Base-by-base conservation (phyloP, 2,113 vertebrate genomes). In the Ginglymostoma cirratum region DNA sequence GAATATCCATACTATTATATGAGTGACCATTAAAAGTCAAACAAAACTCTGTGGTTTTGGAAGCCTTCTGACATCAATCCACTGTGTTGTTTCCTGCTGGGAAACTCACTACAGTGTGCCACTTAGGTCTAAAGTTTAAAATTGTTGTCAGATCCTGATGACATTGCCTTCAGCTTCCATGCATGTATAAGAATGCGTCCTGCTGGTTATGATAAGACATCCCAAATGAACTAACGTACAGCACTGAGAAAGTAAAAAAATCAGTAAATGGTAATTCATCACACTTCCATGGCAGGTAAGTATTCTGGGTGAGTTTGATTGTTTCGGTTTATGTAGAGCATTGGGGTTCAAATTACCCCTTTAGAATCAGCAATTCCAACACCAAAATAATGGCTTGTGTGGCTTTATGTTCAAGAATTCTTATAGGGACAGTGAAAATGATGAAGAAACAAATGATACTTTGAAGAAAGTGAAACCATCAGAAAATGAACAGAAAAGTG, bases 361-460 rank as follows among this genome's bases (percentile, higher is more conserved):
- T 86, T 86, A 86, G 42, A 23, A 23, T 52, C 85, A 52, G 45
- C 4, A 86, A 86, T 86, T 19, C 42, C 48, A 86, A 86, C 21
- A 52, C 42, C 23, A 10, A 30, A 72, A 72, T 72, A 72, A 69
- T 34, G 70, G 27, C 24, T 72, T 30, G 27, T 72, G 70, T 72
- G 61, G 24, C 17, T 30, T 69, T 66, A 12, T 45, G 34, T 94
- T 67, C 42, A 76, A 23, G 94, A 83, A 48, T 95, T 96, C 0
- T 92, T 34, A 30, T 34, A 52, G 17, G 23, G 34, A 96, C 10
- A 14, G 96, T 66, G 65, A 96, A 85, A 96, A 94, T 21, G 78
- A 96, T 61, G 96, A 96, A 23, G 95, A 96, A 17, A 96, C 96
- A 92, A 97, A 97, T 86, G 96, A 96, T 1, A 96, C 72, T 95